phyloP scores from a whole-genome alignment of 1,140 invertebrate species.

The Megathymus violae region DNA sequence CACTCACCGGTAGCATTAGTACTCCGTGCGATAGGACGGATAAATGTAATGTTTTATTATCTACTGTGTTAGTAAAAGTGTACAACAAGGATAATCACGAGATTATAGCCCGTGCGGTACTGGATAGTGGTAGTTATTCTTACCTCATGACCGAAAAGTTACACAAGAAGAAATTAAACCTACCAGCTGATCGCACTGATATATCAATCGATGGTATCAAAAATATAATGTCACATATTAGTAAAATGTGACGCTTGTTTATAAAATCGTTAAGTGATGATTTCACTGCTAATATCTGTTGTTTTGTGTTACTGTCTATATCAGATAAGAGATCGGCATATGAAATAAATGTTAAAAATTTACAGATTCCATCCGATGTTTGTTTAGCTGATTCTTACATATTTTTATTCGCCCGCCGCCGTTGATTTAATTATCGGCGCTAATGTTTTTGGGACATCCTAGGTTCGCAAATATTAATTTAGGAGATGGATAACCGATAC shows the following conservation, averaged over 20 bases:
- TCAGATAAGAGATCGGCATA: slow-evolving; percentile 20
- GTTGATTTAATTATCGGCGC: slow-evolving; percentile 5
- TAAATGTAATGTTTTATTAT: too few species aligned
- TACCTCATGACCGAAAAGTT: slow-evolving; percentile 33
- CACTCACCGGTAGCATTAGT: too few species aligned
- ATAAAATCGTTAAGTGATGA: slow-evolving; percentile 41
- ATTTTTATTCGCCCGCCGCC: slow-evolving; percentile 30
- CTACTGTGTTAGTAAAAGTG: too few species aligned
- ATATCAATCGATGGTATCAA: slow-evolving; percentile 18
- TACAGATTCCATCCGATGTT: slow-evolving; percentile 41
- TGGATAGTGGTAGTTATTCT: slow-evolving; percentile 37
- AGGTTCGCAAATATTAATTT: too few species aligned
- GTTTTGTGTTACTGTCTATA: slow-evolving; percentile 42
- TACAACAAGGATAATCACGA: background rate
- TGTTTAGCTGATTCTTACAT: slow-evolving; percentile 45
- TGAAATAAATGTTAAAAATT: slow-evolving; percentile 17
- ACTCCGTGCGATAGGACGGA: too few species aligned
- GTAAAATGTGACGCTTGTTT: slow-evolving; percentile 36
- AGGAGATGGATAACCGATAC: too few species aligned
- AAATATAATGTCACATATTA: too few species aligned
- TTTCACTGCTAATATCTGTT: slow-evolving; percentile 33
- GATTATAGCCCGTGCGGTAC: slow-evolving; percentile 27
- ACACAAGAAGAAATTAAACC: slow-evolving; percentile 36
- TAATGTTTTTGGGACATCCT: too few species aligned
- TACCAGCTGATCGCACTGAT: slow-evolving; percentile 36